Evolutionary conservation across 2,113 vertebrate species (phyloP).

Genomic region (Tetrao urogallus): DNA sequence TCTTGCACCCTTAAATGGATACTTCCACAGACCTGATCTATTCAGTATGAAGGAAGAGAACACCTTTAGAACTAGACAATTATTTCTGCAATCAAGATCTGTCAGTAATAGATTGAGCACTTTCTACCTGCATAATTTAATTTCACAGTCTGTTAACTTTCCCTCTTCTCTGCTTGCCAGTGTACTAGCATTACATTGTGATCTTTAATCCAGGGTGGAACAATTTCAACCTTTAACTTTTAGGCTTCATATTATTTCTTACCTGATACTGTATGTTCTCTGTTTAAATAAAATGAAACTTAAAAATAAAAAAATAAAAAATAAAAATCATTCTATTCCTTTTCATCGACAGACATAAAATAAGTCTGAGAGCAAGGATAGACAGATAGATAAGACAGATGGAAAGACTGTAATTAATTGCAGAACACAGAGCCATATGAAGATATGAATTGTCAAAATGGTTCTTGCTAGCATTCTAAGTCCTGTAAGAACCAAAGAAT

Average conservation of each 20-base stretch:
- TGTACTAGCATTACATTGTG: background rate
- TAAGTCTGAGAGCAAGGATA: background rate
- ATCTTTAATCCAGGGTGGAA: conserved; percentile 7
- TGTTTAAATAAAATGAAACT: background rate
- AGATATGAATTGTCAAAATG: background rate
- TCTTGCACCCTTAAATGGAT: background rate
- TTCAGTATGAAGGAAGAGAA: conserved; percentile 6
- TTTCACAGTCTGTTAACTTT: conserved; percentile 68
- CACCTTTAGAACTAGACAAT: conserved; percentile 27
- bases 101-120: conserved; percentile 32
- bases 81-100: conserved; percentile 65
- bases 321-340: background rate
- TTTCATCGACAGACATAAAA: background rate
- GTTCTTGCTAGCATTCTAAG: background rate
- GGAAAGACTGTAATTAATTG: background rate
- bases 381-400: too few relatives aligned
- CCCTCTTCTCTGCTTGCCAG: background rate
- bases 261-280: background rate
- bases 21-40: background rate
- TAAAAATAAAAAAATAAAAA: too few relatives aligned
- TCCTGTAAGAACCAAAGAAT: background rate
- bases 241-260: background rate
- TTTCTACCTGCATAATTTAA: conserved; percentile 69
- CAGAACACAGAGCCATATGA: background rate
- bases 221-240: conserved; percentile 1